These are phyloP conservation scores for Apodemus speciosus DNA, from an alignment of 2,113 vertebrate species.

Conservation along the genomic window DNA sequence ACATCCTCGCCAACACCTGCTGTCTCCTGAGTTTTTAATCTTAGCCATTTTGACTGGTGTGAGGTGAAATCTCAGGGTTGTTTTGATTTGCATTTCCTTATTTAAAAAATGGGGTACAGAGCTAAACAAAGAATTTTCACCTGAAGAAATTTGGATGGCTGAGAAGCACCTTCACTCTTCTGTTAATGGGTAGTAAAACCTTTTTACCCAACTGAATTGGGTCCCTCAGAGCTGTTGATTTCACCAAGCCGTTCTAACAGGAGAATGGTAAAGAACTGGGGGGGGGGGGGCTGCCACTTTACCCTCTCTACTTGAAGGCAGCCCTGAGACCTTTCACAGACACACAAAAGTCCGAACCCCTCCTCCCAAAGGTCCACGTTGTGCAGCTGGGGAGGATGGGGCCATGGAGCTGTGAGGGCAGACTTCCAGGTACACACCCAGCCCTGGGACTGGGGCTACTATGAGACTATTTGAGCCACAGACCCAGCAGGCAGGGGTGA, in stretches of 20 bases:
- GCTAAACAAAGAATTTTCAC: too few species aligned
- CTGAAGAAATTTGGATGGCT: too few species aligned
- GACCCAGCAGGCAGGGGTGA: background rate
- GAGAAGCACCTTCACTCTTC: too few species aligned
- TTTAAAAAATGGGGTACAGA: too few species aligned
- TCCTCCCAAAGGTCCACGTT: background rate
- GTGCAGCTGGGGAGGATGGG: background rate
- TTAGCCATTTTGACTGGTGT: too few species aligned
- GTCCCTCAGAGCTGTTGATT: background rate
- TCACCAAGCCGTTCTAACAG: background rate
- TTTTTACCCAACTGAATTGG: background rate
- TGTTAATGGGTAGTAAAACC: background rate
- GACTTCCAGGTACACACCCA: background rate
- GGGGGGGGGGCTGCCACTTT: fast-evolving
- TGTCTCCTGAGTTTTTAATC: too few species aligned
- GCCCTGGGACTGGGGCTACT: background rate
- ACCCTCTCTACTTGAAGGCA: background rate
- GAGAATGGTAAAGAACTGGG: background rate
- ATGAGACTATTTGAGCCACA: background rate
- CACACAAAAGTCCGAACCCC: background rate
- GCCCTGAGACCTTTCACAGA: background rate
- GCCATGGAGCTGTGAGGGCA: background rate
- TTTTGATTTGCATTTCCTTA: too few species aligned
- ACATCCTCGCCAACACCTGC: too few species aligned
- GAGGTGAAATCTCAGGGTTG: too few species aligned